phyloP scores from a whole-genome alignment of 2,888 invertebrate genomes.

The Nezara viridula region DNA sequence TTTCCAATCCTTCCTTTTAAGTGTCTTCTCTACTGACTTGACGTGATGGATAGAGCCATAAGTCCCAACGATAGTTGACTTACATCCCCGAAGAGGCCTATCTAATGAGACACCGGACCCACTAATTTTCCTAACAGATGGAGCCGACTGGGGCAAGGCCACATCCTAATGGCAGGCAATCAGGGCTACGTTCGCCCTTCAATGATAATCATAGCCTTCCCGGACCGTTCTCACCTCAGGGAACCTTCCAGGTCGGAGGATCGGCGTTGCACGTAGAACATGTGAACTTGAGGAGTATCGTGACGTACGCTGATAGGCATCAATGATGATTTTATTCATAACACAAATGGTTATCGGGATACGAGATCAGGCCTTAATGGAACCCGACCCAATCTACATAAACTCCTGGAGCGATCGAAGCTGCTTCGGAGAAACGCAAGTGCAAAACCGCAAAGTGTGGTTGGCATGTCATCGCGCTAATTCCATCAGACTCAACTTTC shows the following conservation, averaged over 20 bases:
- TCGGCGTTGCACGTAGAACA: not conserved
- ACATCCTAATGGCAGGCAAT: not conserved
- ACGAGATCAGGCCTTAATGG: not conserved
- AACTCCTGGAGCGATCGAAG: not conserved
- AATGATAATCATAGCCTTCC: not conserved
- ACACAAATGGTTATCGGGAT: not conserved
- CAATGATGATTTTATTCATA: constrained; percentile 3
- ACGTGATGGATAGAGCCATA: not conserved
- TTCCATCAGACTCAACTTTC: not conserved
- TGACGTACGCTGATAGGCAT: not conserved
- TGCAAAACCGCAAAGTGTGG: not conserved
- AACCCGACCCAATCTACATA: not conserved
- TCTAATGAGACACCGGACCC: not conserved
- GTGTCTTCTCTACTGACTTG: too few relatives aligned
- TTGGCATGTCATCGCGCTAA: not conserved
- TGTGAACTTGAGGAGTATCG: not conserved
- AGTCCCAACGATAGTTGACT: not conserved
- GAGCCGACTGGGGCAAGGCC: constrained; percentile 32
- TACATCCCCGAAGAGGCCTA: constrained; percentile 7
- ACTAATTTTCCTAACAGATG: constrained; percentile 34
- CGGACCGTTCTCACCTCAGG: not conserved
- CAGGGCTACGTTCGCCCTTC: constrained; percentile 17
- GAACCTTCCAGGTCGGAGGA: not conserved
- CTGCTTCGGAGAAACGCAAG: not conserved
- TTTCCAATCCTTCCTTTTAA: too few relatives aligned